Evolutionary conservation across 1,140 invertebrate species (phyloP).

Genomic region (Temnothorax curvispinosus): DNA sequence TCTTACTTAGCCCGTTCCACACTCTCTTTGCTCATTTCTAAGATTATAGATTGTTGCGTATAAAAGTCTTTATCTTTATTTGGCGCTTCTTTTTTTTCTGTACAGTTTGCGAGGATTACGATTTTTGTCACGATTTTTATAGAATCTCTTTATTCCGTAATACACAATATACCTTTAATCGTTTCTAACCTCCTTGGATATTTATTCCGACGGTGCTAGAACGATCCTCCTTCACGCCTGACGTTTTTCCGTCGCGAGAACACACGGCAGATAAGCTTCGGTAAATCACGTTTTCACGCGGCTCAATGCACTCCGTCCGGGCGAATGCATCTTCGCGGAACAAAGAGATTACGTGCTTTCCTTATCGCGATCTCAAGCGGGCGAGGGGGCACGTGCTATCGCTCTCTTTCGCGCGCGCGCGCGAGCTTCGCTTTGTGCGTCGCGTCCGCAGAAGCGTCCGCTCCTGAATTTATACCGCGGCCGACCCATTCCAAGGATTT

Average conservation of each 20-base stretch:
- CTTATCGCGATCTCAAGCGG: constrained; percentile 47
- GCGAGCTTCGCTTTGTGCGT: constrained; percentile 30
- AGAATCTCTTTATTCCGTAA: background rate
- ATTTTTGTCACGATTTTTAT: background rate
- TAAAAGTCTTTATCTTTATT: too few species aligned
- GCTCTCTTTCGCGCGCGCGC: background rate
- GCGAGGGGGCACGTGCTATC: background rate
- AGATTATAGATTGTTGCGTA: too few species aligned
- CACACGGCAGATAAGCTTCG: constrained; percentile 44
- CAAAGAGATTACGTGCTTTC: constrained; percentile 55
- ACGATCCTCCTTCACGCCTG: background rate
- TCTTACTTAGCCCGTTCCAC: too few species aligned
- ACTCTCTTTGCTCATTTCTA: too few species aligned
- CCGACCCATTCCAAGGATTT: constrained; percentile 3
- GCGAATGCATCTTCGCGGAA: constrained; percentile 52
- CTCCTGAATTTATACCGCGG: constrained; percentile 67
- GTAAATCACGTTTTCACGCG: constrained; percentile 49
- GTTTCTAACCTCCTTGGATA: background rate
- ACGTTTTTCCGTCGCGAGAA: constrained; percentile 35
- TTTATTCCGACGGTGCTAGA: background rate
- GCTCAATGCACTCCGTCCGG: constrained; percentile 39
- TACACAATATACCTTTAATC: background rate
- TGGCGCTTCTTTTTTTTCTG: too few species aligned
- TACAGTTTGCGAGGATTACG: background rate
- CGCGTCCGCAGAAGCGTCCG: constrained; percentile 32